Conservation (phyloP, 2,888 invertebrate genomes). For the Brachylomia viminalis region DNA sequence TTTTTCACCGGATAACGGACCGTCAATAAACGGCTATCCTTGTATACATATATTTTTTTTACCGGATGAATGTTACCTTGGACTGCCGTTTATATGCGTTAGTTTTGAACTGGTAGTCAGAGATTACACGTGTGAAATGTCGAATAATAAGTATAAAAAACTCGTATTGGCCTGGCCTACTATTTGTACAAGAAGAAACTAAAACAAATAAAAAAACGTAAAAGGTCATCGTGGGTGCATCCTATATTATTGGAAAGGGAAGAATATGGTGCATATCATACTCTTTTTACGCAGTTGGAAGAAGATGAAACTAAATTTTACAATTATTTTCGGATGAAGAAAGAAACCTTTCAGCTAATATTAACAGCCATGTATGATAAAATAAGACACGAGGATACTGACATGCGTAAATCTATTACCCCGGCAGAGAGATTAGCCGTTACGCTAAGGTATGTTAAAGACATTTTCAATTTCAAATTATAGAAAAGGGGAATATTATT, state of each 20-base stretch:
- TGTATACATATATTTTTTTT: slow-evolving; percentile 51
- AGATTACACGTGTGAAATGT: no score
- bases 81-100: slow-evolving; percentile 59
- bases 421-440: slow-evolving; percentile 63
- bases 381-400: no score
- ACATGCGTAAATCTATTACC: slow-evolving; percentile 64
- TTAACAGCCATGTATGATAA: no score
- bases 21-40: slow-evolving; percentile 50
- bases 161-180: no score
- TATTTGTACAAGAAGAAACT: no score
- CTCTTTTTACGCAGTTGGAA: slow-evolving; percentile 62
- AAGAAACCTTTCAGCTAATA: no score
- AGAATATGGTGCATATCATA: slow-evolving; percentile 62
- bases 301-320: no score
- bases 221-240: no score
- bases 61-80: slow-evolving; percentile 58
- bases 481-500: slow-evolving; percentile 13
- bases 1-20: slow-evolving; percentile 37
- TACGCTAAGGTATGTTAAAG: slow-evolving; percentile 46
- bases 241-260: slow-evolving; percentile 63
- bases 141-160: no score
- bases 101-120: background rate
- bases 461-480: background rate
- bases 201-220: no score
- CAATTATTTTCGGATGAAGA: no score